Evolutionary conservation across 2,797 vertebrate species (phyloP).

Genomic region (Pelochelys cantorii): DNA sequence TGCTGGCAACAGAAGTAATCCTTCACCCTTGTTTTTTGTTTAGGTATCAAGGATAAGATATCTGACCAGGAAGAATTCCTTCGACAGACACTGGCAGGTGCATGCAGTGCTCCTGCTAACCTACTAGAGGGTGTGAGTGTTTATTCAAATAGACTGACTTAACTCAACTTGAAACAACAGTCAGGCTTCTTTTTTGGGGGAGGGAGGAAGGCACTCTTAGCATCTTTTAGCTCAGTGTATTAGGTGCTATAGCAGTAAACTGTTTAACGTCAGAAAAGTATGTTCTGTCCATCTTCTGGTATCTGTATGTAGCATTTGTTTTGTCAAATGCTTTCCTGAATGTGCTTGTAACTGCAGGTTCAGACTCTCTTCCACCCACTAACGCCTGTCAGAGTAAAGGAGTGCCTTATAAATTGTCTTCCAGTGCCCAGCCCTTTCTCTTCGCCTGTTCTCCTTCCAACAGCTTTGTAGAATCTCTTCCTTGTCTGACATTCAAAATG

Average conservation of each 20-base stretch:
- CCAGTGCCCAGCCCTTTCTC: background rate
- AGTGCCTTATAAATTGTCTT: background rate
- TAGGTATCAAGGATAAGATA: constrained; percentile 94
- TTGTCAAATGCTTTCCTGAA: background rate
- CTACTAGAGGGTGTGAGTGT: constrained; percentile 94
- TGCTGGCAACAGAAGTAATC: constrained; percentile 1
- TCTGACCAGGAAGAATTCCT: constrained; percentile 90
- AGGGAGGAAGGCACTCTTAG: background rate
- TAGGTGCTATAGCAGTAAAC: background rate
- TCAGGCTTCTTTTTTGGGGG: background rate
- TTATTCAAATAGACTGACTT: background rate
- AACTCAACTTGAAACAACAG: background rate
- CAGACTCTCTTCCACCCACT: background rate
- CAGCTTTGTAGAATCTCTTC: background rate
- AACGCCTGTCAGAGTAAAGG: background rate
- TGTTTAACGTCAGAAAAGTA: background rate
- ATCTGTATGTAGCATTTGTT: background rate
- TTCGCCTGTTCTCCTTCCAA: background rate
- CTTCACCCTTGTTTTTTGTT: constrained; percentile 20
- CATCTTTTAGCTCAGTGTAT: background rate
- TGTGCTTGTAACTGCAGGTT: background rate
- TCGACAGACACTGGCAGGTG: constrained; percentile 87
- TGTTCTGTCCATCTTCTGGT: background rate
- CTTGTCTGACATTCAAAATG: background rate
- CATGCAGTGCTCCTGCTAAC: constrained; percentile 90